These are phyloP conservation scores for Siphonodentalium dalli DNA, from an alignment of 2,888 invertebrate species.

Conservation along the genomic window DNA sequence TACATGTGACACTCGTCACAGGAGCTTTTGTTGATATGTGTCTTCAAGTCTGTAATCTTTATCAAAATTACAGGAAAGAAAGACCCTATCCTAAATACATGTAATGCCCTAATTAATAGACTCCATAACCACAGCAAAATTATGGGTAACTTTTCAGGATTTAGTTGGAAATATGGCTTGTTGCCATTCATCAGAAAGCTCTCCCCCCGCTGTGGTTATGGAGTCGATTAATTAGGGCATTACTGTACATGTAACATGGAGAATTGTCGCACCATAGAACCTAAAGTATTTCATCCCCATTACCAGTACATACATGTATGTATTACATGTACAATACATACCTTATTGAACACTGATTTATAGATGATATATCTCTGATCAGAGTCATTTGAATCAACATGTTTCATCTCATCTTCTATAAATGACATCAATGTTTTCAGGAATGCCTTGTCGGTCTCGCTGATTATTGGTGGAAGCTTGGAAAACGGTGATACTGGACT, in stretches of 20 bases:
- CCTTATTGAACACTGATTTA: conserved; percentile 60
- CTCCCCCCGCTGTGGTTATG: no score
- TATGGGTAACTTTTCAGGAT: no score
- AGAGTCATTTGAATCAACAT: conserved; percentile 43
- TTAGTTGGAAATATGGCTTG: no score
- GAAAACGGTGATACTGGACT: conserved; percentile 39
- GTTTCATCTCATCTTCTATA: conserved; percentile 51
- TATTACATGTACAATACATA: conserved; percentile 22
- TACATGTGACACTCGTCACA: no score
- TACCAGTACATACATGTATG: not conserved
- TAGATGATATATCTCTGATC: conserved; percentile 59
- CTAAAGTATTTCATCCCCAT: not conserved
- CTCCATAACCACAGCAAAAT: no score
- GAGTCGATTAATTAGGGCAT: no score
- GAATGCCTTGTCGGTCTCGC: conserved; percentile 51
- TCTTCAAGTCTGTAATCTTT: no score
- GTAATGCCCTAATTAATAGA: no score
- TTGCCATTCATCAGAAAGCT: no score
- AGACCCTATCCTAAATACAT: no score
- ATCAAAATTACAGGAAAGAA: no score
- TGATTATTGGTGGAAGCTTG: conserved; percentile 59
- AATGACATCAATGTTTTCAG: conserved; percentile 47
- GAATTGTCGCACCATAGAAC: not conserved
- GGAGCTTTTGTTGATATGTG: no score
- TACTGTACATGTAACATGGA: not conserved